Percentiles rank a stretch among this genome's conserved stretches.
Conservation (phyloP, 2,113 vertebrate species). For the Holacanthus passer region DNA sequence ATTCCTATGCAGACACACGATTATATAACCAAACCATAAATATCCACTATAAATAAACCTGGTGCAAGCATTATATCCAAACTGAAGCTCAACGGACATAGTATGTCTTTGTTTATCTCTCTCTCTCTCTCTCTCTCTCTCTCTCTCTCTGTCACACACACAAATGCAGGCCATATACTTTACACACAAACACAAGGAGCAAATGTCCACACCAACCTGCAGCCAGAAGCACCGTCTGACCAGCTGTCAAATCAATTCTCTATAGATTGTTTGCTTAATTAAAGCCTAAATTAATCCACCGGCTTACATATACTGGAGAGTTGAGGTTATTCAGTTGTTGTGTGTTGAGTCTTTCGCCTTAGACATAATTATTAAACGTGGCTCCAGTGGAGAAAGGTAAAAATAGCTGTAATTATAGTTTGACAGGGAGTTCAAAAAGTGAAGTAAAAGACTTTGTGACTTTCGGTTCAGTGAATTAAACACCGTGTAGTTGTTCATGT, state of each 20-base stretch:
- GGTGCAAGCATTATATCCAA: too few species aligned
- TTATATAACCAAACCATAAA: conserved; percentile 11
- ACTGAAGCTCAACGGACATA: too few species aligned
- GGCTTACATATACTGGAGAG: neutral
- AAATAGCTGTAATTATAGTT: too few species aligned
- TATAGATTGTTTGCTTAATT: conserved; percentile 2
- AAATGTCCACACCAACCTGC: too few species aligned
- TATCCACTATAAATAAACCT: neutral
- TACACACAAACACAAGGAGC: neutral
- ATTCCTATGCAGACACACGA: neutral
- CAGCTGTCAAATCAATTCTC: too few species aligned
- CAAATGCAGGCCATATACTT: neutral
- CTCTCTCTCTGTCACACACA: too few species aligned
- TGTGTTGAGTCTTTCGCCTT: neutral
- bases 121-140: too few species aligned
- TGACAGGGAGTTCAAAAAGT: too few species aligned
- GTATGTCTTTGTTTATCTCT: too few species aligned
- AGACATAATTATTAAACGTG: conserved; percentile 1
- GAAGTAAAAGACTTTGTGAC: neutral
- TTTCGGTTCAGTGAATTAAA: neutral
- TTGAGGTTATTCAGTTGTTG: neutral
- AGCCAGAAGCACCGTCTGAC: neutral
- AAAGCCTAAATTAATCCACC: neutral
- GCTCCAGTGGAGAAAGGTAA: neutral
- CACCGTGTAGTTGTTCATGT: neutral